Conservation (phyloP, 2,113 vertebrate genomes). For the Heptranchias perlo region DNA sequence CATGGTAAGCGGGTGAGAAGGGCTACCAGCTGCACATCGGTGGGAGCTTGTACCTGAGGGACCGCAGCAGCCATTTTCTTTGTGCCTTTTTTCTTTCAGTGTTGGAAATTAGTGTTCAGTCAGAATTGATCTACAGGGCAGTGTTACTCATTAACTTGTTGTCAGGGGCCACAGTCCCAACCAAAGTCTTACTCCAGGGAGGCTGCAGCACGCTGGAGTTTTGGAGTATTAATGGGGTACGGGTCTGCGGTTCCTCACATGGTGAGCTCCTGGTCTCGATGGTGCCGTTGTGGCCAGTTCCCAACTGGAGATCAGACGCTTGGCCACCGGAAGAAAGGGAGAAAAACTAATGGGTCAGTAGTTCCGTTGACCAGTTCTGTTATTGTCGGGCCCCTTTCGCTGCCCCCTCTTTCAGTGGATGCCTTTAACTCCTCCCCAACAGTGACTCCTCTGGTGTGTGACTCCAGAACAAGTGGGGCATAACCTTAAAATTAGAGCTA, state of each 20-base stretch:
- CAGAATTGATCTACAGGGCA: background rate
- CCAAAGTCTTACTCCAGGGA: background rate
- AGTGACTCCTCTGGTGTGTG: background rate
- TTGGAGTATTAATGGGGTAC: background rate
- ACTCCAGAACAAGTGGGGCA: too few relatives aligned
- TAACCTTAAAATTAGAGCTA: too few relatives aligned
- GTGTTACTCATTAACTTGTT: background rate
- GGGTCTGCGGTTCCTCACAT: background rate
- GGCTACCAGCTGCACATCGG: background rate
- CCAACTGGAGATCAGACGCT: background rate
- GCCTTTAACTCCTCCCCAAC: background rate
- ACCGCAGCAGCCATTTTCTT: too few relatives aligned
- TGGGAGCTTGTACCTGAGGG: too few relatives aligned
- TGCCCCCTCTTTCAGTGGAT: background rate
- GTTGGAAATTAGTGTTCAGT: background rate
- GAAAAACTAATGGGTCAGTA: background rate
- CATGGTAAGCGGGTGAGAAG: constrained; percentile 69
- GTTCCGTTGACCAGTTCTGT: background rate
- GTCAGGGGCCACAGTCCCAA: background rate
- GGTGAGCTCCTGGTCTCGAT: background rate
- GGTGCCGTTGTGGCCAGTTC: background rate
- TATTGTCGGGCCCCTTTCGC: background rate
- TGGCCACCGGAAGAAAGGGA: background rate
- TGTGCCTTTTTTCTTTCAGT: background rate
- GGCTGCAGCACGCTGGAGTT: background rate